Evolutionary conservation across 2,888 invertebrate species (phyloP), one percentile per base, ranked within the genome.

Genomic region (Polydesmus complanatus): DNA sequence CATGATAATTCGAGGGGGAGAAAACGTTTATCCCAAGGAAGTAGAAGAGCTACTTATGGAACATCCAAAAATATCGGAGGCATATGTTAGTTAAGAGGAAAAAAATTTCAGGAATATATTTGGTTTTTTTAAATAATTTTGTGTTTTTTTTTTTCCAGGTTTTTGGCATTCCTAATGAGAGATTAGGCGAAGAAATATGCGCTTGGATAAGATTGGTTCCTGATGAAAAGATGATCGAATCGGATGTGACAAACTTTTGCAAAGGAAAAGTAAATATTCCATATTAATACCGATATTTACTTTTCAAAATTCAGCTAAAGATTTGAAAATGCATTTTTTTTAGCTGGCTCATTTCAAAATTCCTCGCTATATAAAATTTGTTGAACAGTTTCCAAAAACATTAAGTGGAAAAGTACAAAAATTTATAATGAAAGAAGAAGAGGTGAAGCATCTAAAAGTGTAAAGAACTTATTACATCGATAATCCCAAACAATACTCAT

Each of bases 111-210:
- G 11, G 5, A 2, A 1, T 27, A 27, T 26, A 18, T 26, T 26
- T 18, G 27, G 5, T 5, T 11, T 25, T 54, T 2, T n/a, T 14
- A 27, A 11, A n/a, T 2, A 53, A 26, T 18, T 18, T 27, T 25
- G 2, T 2, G 14, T 2, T 26, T 26, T 37, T 37, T 14, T 5
- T 37, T 37, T 37, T 47, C 14, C 69, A 84, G 83, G 82, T 84
- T 0, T 77, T 86, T 61, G 88, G 88, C n/a, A 79, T 88, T 8
- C 77, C 84, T 14, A 86, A 89, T 68, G 79, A 82, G 56, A 75
- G 88, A 58, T 75, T 88, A 48, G 90, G 89, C 0, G 90, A 90
- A 72, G 73, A 74, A 62, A 65, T 74, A 2, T 73, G 73, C 70
- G 74, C 73, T 22, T 73, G 72, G 70, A 67, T 75, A 56, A 66